Base-by-base conservation (phyloP, 2,888 invertebrate species). In the Tetragonula carbonaria region DNA sequence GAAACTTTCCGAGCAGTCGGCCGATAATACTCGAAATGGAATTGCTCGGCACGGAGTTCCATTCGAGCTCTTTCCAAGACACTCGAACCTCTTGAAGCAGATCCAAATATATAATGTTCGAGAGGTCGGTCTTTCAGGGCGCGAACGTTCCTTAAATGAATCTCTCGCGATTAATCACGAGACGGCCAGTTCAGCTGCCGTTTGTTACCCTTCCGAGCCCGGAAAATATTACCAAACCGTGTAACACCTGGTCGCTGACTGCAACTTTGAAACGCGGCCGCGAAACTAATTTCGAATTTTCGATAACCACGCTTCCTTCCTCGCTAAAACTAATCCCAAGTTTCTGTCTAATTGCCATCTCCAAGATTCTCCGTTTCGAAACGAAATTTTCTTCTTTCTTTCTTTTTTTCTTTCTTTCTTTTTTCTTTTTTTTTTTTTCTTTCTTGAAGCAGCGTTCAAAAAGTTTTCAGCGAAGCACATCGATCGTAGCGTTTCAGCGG, bases 181-280 rank as follows among this genome's bases (percentile, higher is more conserved):
- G 70, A 28, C 28, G 28, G 80, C 65, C 78, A 78, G 86, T 88
- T 45, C 85, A 85, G 83, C 77, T 80, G 85, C 86, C 82, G 86
- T 88, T 88, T 80, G 85, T 88, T 87, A 87, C 77, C 67, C 66
- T 71, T 63, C 53, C 81, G 71, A 45, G 45, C 68, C 65, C 76
- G 71, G 87, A 88, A 88, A 88, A 88, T 88, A 88, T 80, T 88
- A 84, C 71, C 74, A 55, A 45, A 45, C 63, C 78, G 78, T 67
- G 88, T 80, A 88, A 88, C 88, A 88, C 87, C 88, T 88, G 89
- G 81, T 85, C 85, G 72, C 87, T 51, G 67, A 80, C 79, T 83
- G 77, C 57, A 76, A 86, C 88, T 86, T 83, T 72, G 63, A 72
- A 66, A 55, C 62, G 74, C 45, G 51, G 62, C 72, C 84, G 81